Evolutionary conservation across 2,888 invertebrate species (phyloP), one percentile per base, ranked within the genome.

Genomic region (Dolichopus griseipennis): DNA sequence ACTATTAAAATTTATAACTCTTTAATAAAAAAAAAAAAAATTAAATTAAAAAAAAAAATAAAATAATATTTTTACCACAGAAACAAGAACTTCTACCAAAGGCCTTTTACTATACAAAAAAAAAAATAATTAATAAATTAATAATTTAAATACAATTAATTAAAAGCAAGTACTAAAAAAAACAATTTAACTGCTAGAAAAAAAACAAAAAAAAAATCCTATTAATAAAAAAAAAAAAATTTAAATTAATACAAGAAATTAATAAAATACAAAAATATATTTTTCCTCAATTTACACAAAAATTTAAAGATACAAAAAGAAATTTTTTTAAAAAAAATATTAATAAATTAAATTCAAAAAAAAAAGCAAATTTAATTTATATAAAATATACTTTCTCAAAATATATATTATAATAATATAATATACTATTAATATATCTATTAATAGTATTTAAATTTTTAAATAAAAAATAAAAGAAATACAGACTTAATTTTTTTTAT

Each of bases 401-500:
- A 52, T 41, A 27, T 27, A 2, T 27, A 27, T 27, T 27, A 2
- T 27, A 27, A 4, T 27, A 27, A 27, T 27, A 27, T 27, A 27
- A 27, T 27, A 27, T 27, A 27, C n/a, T n/a, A n/a, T n/a, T n/a
- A n/a, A n/a, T n/a, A n/a, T n/a, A n/a, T 4, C 27, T 27, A 27
- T 27, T 27, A 27, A 27, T 27, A 27, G 27, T 27, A 27, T 4
- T 27, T 27, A 27, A n/a, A n/a, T n/a, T n/a, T n/a, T n/a, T n/a
- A n/a, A n/a, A 37, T 37, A 37, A 37, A 27, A 27, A 10, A 10
- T 67, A 70, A 71, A 69, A 69, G 67, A 69, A 70, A 66, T 69
- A 68, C 69, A 68, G 37, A 37, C 37, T 68, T 71, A 70, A 70
- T 67, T 67, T 64, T 66, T n/a, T 64, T 67, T 67, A 52, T 61